These are phyloP conservation scores for Ceyx margarethae DNA, from an alignment of 2,113 vertebrate genomes.

Conservation along the genomic window DNA sequence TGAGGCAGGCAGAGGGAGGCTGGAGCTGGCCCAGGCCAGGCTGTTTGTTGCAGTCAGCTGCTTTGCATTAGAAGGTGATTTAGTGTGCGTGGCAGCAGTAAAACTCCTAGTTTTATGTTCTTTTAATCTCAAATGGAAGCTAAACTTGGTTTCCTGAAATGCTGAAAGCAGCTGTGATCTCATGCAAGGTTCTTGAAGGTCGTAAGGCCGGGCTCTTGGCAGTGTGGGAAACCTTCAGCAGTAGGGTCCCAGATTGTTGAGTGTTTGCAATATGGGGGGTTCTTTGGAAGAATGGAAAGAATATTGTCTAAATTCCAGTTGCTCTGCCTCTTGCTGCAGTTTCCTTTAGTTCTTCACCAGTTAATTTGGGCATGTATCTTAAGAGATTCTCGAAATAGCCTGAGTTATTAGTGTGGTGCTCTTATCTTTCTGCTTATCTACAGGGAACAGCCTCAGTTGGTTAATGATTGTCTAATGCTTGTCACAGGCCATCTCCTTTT, in stretches of 20 bases:
- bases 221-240: neutral
- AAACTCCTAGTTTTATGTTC: conserved; percentile 48
- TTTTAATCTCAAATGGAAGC: conserved; percentile 62
- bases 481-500: neutral
- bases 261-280: neutral
- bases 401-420: neutral
- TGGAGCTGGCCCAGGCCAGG: neutral
- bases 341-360: neutral
- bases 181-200: neutral
- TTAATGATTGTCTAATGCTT: neutral
- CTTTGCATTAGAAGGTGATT: conserved; percentile 30
- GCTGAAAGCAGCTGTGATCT: conserved; percentile 17
- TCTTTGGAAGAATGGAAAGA: neutral
- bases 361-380: neutral
- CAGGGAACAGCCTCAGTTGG: neutral
- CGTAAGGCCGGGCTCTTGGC: neutral
- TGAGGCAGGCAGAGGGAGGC: neutral
- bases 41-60: conserved; percentile 56
- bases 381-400: neutral
- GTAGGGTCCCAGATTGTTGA: neutral
- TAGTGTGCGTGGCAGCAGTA: conserved; percentile 42
- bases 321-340: neutral
- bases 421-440: neutral
- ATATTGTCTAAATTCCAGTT: neutral
- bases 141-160: conserved; percentile 54